Percentiles rank a stretch among this genome's conserved stretches.
These are phyloP conservation scores for Aurelia aurita complex sp. Pacific DNA, from an alignment of 30 jellyfish, hydroid and myxozoan genomes.

Conservation along the genomic window DNA sequence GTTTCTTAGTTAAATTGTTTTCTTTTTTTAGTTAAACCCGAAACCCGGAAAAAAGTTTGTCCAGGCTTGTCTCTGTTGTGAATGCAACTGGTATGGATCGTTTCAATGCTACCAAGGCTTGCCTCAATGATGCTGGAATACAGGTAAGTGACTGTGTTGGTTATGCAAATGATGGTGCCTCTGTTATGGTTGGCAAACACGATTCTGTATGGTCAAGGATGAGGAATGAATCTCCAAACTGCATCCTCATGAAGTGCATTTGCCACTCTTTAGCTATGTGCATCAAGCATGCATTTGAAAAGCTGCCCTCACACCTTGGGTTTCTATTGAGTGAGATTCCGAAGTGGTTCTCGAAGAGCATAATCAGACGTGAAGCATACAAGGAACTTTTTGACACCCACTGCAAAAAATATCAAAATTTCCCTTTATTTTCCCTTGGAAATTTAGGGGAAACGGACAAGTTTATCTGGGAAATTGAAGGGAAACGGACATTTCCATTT, in stretches of 20 bases:
- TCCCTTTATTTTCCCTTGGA: too few species aligned
- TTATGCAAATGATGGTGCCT: slow-evolving; percentile 57
- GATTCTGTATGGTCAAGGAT: slow-evolving; percentile 68
- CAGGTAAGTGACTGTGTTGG: slow-evolving; percentile 9
- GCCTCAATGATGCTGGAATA: too few species aligned
- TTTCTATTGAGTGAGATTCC: slow-evolving; percentile 57
- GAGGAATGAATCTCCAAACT: slow-evolving; percentile 48
- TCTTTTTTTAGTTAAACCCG: too few species aligned
- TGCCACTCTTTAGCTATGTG: slow-evolving; percentile 73
- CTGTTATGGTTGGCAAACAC: slow-evolving; percentile 58
- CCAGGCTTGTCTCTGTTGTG: slow-evolving; percentile 47
- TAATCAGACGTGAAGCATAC: slow-evolving; percentile 62
- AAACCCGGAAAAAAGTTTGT: too few species aligned
- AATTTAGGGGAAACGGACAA: too few species aligned
- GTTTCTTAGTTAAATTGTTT: too few species aligned
- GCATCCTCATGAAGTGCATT: slow-evolving; percentile 73
- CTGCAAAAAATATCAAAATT: too few species aligned
- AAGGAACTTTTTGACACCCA: slow-evolving; percentile 43
- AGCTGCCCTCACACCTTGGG: slow-evolving; percentile 66
- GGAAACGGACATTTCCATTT: too few species aligned
- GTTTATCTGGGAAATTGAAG: too few species aligned
- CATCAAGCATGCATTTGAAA: slow-evolving; percentile 59
- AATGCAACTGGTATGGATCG: slow-evolving; percentile 38
- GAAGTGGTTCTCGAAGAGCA: slow-evolving; percentile 54
- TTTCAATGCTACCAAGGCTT: background rate